Evolutionary conservation across 2,797 vertebrate genomes (phyloP).

Genomic region (Neosilurus hyrtlii): DNA sequence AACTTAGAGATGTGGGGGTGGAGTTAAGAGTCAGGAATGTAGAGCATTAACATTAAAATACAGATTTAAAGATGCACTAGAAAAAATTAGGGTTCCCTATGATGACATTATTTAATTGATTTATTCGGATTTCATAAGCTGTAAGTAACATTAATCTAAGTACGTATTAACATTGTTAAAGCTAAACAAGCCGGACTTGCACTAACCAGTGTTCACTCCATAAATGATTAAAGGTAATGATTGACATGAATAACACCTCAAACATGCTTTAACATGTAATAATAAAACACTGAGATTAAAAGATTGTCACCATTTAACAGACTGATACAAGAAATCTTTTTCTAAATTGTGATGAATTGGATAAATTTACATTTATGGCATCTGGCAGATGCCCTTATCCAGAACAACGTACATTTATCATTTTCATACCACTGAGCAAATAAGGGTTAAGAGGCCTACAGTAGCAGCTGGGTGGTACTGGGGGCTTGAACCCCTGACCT

Average conservation of each 20-base stretch:
- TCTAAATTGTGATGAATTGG: background rate
- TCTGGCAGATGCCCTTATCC: no score
- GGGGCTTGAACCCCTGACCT: no score
- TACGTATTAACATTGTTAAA: background rate
- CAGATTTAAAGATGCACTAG: background rate
- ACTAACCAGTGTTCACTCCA: background rate
- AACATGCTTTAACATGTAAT: background rate
- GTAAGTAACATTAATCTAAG: background rate
- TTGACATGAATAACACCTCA: background rate
- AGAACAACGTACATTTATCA: no score
- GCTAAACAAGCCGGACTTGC: background rate
- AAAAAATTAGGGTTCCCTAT: background rate
- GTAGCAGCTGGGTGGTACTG: no score
- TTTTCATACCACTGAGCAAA: no score
- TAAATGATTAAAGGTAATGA: background rate
- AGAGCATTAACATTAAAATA: background rate
- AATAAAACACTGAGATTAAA: background rate
- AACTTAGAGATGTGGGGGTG: background rate
- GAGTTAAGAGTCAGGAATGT: background rate
- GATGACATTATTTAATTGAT: background rate
- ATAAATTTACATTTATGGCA: no score
- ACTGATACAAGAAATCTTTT: background rate
- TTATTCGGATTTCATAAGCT: no score
- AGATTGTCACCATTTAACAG: background rate
- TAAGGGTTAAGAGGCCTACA: no score